Evolutionary conservation across 2,888 invertebrate species (phyloP).

Genomic region (Hydropsyche betteni): DNA sequence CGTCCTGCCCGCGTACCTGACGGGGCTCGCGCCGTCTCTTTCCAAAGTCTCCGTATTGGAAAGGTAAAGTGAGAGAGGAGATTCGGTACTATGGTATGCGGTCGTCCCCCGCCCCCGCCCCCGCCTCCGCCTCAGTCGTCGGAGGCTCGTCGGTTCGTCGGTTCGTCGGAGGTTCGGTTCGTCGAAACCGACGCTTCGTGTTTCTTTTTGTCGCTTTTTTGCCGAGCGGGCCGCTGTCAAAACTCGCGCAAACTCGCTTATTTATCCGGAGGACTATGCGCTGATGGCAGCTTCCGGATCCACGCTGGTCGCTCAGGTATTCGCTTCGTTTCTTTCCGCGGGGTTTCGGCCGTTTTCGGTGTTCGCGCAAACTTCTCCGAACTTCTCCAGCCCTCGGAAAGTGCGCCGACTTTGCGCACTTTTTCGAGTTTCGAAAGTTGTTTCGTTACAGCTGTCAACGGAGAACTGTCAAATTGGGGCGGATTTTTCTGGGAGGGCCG

Average conservation of each 20-base stretch:
- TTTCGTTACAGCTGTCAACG: too few species aligned
- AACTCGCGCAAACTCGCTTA: slow-evolving; percentile 20
- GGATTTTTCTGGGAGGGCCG: too few species aligned
- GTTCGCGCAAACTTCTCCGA: too few species aligned
- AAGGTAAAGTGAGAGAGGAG: background rate
- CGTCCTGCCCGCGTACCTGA: background rate
- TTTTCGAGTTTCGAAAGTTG: too few species aligned
- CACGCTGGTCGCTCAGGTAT: slow-evolving; percentile 47
- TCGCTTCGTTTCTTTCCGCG: too few species aligned
- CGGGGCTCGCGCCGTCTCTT: background rate
- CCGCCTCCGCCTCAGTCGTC: background rate
- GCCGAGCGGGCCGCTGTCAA: slow-evolving; percentile 34
- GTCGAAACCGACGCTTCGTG: too few species aligned
- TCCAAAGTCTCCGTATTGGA: background rate
- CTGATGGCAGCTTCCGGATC: slow-evolving; percentile 47
- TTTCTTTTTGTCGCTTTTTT: slow-evolving; percentile 16
- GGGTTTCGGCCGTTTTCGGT: too few species aligned
- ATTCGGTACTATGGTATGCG: background rate
- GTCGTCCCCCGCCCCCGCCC: slow-evolving; percentile 1
- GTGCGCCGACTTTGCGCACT: too few species aligned
- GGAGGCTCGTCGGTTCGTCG: background rate
- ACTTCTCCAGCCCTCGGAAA: too few species aligned
- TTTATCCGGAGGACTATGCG: slow-evolving; percentile 38
- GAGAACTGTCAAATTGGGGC: too few species aligned
- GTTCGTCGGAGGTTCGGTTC: too few species aligned